Base-by-base conservation (phyloP, 2,888 invertebrate species). In the Gastracanthus pulcherrimus region DNA sequence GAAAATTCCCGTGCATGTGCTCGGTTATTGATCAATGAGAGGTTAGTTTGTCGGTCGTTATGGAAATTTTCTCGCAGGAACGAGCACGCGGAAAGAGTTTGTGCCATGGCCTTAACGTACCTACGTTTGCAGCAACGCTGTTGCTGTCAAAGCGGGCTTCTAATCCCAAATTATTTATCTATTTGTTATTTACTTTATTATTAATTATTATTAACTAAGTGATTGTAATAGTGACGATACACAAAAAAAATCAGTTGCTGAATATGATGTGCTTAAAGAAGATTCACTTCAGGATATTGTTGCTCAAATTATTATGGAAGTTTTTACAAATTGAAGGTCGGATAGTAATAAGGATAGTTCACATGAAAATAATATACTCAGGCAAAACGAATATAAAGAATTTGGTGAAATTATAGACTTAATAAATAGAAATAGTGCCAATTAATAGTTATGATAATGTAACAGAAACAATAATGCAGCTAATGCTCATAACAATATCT, bases 221-320 rank as follows among this genome's bases (percentile, higher is more conserved):
- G 6, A 7, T 38, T 38, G 38, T 38, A 38, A 38, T 38, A 38
- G 38, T 38, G 38, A 38, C 38, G 38, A 38, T 38, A 38, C 38
- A 38, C n/a, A 60, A 79, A 81, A 80, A 45, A 80, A 82, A 60
- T 76, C 26, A 60, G 26, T 41, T 36, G 38, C 19, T 66, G 69
- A 70, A 45, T 38, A 60, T 48, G 45, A 48, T 48, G 62, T 69
- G 51, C n/a, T 51, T 13, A 29, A 51, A 4, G 29, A 29, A 19
- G 82, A 51, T 67, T 76, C 76, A 67, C 80, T 83, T 19, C 82
- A 84, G 9, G 90, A 90, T 79, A 89, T 89, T 3, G 89, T 89
- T 26, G 86, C 89, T 7, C 90, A 90, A 80, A 90, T 89, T 55
- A 90, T 90, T 84, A 89, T 89, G 89, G 89, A 90, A 71, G 89